phyloP scores from a whole-genome alignment of 2,797 vertebrate genomes.

The Sebastes umbrosus region DNA sequence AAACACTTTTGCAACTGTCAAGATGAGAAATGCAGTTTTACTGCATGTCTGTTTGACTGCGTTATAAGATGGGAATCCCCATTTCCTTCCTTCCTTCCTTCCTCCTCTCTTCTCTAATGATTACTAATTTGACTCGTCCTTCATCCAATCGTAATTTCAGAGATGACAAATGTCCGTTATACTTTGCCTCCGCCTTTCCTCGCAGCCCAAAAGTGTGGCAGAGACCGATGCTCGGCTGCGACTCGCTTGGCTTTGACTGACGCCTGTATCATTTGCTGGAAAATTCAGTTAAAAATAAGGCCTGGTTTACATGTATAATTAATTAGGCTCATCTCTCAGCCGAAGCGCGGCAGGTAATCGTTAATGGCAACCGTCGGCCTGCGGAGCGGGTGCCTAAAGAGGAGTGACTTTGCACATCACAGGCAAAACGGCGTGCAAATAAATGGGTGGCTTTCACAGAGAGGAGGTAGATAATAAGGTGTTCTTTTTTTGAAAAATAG shows the following conservation, averaged over 20 bases:
- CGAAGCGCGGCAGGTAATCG: constrained; percentile 68
- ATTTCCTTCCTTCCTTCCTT: constrained; percentile 26
- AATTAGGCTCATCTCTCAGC: constrained; percentile 58
- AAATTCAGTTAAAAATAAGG: constrained; percentile 60
- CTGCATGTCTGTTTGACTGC: constrained; percentile 5
- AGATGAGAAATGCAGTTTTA: constrained; percentile 30
- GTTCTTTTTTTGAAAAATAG: neutral
- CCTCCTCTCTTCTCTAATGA: constrained; percentile 50
- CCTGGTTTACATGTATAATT: constrained; percentile 72
- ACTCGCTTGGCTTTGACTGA: constrained; percentile 53
- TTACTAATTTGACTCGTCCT: constrained; percentile 54
- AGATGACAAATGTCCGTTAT: constrained; percentile 59
- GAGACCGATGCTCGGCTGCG: constrained; percentile 10
- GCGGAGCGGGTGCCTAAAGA: constrained; percentile 33
- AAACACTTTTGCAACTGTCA: constrained; percentile 23
- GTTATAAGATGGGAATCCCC: constrained; percentile 17
- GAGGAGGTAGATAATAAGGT: constrained; percentile 34
- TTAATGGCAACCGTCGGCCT: constrained; percentile 58
- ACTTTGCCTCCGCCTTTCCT: constrained; percentile 32
- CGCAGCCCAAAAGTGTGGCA: constrained; percentile 5
- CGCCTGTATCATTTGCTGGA: constrained; percentile 55
- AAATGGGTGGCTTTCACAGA: constrained; percentile 30
- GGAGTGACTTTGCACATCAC: constrained; percentile 37
- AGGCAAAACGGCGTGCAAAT: constrained; percentile 16
- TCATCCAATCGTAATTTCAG: constrained; percentile 54